These are phyloP conservation scores for Zaprionus inermis DNA, from an alignment of 1,140 invertebrate genomes.

Conservation along the genomic window DNA sequence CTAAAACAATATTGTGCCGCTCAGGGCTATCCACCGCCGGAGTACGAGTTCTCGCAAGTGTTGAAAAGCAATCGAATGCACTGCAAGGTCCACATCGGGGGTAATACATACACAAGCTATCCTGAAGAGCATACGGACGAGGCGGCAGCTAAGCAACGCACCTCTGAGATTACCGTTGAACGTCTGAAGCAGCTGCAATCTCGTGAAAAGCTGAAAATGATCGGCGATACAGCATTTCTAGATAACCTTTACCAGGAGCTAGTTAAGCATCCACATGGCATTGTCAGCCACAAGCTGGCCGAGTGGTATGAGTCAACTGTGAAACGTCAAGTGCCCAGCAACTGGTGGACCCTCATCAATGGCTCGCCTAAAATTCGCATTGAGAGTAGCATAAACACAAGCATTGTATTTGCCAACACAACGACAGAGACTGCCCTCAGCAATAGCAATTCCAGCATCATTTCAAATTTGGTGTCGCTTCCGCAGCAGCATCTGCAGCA, in stretches of 20 bases:
- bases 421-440: neutral
- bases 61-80: conserved; percentile 38
- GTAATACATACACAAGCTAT: conserved; percentile 67
- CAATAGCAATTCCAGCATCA: neutral
- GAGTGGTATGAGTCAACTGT: conserved; percentile 70
- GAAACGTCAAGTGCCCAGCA: conserved; percentile 63
- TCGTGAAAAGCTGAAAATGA: conserved; percentile 34
- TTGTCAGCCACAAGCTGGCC: conserved; percentile 72
- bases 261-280: conserved; percentile 68
- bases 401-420: conserved; percentile 72
- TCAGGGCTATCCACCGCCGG: conserved; percentile 43
- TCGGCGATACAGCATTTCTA: conserved; percentile 64
- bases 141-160: conserved; percentile 46
- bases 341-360: conserved; percentile 68
- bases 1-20: conserved; percentile 61
- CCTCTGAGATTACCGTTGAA: conserved; percentile 65
- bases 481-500: neutral
- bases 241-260: conserved; percentile 64
- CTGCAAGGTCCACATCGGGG: conserved; percentile 65
- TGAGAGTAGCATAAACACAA: conserved; percentile 51
- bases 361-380: conserved; percentile 61
- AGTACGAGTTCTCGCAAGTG: conserved; percentile 49
- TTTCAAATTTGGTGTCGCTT: neutral
- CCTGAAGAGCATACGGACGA: conserved; percentile 62
- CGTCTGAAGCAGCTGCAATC: conserved; percentile 59